Conservation (phyloP, 1,140 invertebrate genomes). For the Armadillidium nasatum region DNA sequence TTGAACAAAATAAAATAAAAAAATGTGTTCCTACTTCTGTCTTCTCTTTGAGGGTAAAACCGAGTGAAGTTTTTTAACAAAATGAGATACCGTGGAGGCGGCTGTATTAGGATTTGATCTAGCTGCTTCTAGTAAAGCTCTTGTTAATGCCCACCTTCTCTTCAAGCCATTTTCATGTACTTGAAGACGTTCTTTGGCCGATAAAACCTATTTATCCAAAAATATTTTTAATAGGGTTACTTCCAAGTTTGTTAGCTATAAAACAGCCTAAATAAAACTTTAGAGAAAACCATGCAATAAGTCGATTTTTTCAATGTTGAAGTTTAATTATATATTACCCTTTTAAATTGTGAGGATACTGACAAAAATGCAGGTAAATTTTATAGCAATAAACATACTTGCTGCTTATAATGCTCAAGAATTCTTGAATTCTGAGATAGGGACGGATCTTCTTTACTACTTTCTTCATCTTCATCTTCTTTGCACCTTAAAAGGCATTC, state of each 20-base stretch:
- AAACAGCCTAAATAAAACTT: no score
- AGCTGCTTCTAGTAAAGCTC: constrained; percentile 19
- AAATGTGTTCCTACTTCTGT: background rate
- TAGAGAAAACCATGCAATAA: no score
- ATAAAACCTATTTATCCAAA: background rate
- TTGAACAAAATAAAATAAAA: background rate
- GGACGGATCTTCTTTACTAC: background rate
- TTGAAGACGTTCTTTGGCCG: background rate
- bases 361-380: background rate
- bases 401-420: background rate
- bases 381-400: constrained; percentile 1
- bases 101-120: background rate
- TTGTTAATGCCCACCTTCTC: constrained; percentile 2
- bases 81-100: constrained; percentile 10
- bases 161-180: constrained; percentile 4
- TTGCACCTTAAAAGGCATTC: constrained; percentile 7
- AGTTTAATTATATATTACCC: no score
- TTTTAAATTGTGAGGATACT: background rate
- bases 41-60: background rate
- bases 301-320: no score
- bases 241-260: no score
- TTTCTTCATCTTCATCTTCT: background rate
- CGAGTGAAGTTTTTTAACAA: background rate
- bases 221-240: no score
- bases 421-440: background rate